Evolutionary conservation across 2,113 vertebrate genomes (phyloP).

Genomic region (Phalacrocorax carbo): DNA sequence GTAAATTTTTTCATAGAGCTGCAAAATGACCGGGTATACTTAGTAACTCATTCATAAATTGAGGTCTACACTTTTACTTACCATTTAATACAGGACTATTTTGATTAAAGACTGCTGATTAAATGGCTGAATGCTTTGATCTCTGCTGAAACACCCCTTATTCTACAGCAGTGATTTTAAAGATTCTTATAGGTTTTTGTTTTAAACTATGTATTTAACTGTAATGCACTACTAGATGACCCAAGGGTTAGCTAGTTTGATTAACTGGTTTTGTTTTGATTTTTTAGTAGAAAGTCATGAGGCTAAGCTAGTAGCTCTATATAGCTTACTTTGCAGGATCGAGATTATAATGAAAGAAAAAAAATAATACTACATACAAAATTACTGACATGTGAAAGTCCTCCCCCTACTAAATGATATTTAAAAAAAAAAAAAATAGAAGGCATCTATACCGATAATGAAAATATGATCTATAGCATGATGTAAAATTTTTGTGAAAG

Average conservation of each 20-base stretch:
- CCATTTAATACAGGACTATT: not conserved
- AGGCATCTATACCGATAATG: not conserved
- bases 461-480: not conserved
- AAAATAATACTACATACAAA: not conserved
- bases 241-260: not conserved
- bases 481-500: not conserved
- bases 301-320: not conserved
- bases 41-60: not conserved
- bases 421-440: not conserved
- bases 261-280: not conserved
- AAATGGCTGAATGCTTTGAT: not conserved
- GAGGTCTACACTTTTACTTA: not conserved
- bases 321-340: not conserved
- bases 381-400: not conserved
- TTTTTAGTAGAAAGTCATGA: not conserved
- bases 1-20: not conserved
- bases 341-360: not conserved
- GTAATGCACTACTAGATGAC: not conserved
- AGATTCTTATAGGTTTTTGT: not conserved
- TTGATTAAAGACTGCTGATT: not conserved
- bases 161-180: not conserved
- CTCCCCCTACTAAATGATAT: not conserved
- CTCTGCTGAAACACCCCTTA: not conserved
- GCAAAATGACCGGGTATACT: not conserved
- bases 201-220: not conserved